Conservation (phyloP, 2,113 vertebrate species). For the Corythaixoides concolor region DNA sequence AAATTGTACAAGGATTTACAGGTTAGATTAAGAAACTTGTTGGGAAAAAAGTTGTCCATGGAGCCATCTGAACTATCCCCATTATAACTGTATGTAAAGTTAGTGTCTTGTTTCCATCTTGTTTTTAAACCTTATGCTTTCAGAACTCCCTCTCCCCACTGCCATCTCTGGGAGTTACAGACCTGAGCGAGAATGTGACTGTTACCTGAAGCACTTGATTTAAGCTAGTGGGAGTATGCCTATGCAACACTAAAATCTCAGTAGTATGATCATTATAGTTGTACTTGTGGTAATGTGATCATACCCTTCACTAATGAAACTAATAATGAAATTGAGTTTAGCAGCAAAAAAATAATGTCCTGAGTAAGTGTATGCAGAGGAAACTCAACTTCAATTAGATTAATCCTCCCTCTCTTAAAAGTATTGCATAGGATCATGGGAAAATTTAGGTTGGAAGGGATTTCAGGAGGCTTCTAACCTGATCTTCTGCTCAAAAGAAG, state of each 20-base stretch:
- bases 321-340: neutral
- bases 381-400: neutral
- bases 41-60: neutral
- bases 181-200: neutral
- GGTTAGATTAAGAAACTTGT: neutral
- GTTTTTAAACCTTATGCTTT: neutral
- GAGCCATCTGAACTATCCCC: fast-evolving
- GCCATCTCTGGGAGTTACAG: neutral
- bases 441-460: too few species aligned
- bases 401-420: neutral
- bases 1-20: neutral
- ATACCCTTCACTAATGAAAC: neutral
- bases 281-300: neutral
- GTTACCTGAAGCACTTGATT: neutral
- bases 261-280: neutral
- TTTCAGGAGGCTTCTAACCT: neutral
- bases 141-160: neutral
- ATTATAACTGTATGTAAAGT: neutral
- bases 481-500: neutral
- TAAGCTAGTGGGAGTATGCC: neutral
- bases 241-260: neutral
- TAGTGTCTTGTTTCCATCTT: neutral
- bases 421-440: neutral
- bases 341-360: neutral
- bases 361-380: neutral